Percentiles rank a stretch among this genome's conserved stretches.
These are phyloP conservation scores for Solenopsis fugax DNA, from an alignment of 1,140 invertebrate genomes.

Conservation along the genomic window DNA sequence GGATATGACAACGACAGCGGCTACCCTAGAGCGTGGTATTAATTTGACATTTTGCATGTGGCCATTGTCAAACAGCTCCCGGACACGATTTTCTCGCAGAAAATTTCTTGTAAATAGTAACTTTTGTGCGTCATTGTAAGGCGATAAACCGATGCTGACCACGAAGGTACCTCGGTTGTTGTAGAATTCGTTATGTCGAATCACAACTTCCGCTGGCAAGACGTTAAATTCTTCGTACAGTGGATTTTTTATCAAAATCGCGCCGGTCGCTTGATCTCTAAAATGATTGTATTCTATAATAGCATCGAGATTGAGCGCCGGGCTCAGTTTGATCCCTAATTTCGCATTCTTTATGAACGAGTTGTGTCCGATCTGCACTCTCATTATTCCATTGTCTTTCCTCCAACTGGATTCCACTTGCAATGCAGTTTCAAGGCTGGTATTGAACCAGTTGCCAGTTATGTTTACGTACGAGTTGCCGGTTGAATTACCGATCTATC, in stretches of 20 bases:
- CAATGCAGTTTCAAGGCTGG: slow-evolving; percentile 91
- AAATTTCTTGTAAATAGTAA: slow-evolving; percentile 96
- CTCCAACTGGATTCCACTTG: slow-evolving; percentile 94
- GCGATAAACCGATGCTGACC: slow-evolving; percentile 94
- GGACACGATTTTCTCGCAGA: slow-evolving; percentile 94
- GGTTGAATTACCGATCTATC: slow-evolving; percentile 91
- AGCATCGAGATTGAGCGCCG: slow-evolving; percentile 93
- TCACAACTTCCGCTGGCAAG: slow-evolving; percentile 90
- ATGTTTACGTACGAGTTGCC: slow-evolving; percentile 93
- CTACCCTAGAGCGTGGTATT: slow-evolving; percentile 94
- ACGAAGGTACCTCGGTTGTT: slow-evolving; percentile 96
- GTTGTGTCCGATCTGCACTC: slow-evolving; percentile 95
- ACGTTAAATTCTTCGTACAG: slow-evolving; percentile 91
- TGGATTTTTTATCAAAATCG: slow-evolving; percentile 95
- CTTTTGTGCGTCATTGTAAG: slow-evolving; percentile 93
- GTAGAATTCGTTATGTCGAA: slow-evolving; percentile 96
- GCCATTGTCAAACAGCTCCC: slow-evolving; percentile 93
- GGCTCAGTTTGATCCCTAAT: slow-evolving; percentile 92
- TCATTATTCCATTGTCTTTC: slow-evolving; percentile 87
- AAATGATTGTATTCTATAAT: slow-evolving; percentile 96
- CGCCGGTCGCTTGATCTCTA: slow-evolving; percentile 92
- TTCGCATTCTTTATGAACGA: slow-evolving; percentile 92
- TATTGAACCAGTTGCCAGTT: slow-evolving; percentile 94
- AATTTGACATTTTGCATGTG: slow-evolving; percentile 89
- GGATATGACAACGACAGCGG: slow-evolving; percentile 95